phyloP scores from a whole-genome alignment of 2,797 vertebrate genomes.

The Sebastes umbrosus region DNA sequence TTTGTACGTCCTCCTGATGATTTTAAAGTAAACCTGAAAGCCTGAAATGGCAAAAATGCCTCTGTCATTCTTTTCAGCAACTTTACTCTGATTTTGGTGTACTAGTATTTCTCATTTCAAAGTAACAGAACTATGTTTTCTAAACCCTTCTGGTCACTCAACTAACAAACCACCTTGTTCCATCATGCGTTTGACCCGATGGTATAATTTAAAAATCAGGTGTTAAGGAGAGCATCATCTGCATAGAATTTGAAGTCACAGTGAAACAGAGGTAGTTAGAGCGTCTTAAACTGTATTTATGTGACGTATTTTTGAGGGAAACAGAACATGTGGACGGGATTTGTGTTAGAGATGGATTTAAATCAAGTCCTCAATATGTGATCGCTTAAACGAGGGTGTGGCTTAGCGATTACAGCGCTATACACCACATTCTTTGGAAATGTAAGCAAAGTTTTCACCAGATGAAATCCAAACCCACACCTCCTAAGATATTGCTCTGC shows the following conservation, averaged over 20 bases:
- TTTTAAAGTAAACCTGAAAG: background rate
- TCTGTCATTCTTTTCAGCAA: background rate
- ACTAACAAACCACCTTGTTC: background rate
- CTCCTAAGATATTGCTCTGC: background rate
- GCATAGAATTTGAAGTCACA: slow-evolving; percentile 22
- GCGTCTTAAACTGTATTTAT: background rate
- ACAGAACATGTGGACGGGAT: background rate
- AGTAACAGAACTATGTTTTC: background rate
- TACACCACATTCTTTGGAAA: background rate
- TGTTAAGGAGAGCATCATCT: slow-evolving; percentile 25
- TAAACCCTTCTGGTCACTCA: background rate
- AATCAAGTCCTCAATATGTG: background rate
- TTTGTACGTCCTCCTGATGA: background rate
- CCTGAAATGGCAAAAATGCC: background rate
- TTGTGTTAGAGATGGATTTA: background rate
- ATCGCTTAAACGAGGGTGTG: background rate
- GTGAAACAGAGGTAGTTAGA: background rate
- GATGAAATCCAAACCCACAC: background rate
- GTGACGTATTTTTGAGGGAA: background rate
- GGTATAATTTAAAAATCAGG: background rate
- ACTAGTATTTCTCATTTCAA: background rate
- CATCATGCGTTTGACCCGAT: background rate
- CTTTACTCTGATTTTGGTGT: background rate
- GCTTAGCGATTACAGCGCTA: background rate
- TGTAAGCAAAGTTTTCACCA: background rate